Evolutionary conservation across 2,113 vertebrate species (phyloP), one percentile per base, ranked within the genome.

Genomic region (Takifugu flavidus): DNA sequence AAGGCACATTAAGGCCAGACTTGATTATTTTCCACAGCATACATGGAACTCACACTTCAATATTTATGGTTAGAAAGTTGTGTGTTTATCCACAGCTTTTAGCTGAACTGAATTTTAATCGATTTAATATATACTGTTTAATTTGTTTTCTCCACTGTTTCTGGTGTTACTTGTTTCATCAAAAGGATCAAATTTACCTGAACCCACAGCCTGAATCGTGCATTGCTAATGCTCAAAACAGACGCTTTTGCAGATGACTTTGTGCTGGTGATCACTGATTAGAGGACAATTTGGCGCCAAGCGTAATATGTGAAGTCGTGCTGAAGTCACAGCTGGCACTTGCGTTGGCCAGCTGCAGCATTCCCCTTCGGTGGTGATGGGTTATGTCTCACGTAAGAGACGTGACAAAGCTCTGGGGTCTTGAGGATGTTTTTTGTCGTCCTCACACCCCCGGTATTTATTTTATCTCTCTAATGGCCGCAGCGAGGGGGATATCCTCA

Each of bases 241-340:
- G 72, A 53, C 12, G 39, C 62, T 62, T 62, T 61, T 58, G 65
- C 55, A 49, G 70, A 67, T 43, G 20, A 20, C 20, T 20, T 72
- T 60, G 27, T 62, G 63, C 52, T 49, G 77, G 62, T 82, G 72
- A 82, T 74, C 63, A 77, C 77, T 77, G 75, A 78, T 86, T 65
- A 76, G 76, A 80, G 46, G 67, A 49, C 76, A 75, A 20, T 76
- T 64, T 80, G 78, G 59, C 60, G 68, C 78, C 64, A 64, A 78
- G 74, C 20, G 20, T 20, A 20, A 20, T 20, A 20, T 20, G 20
- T 20, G 20, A 20, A 20, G 20, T 20, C 20, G 20, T 20, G 20
- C 20, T 20, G 20, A 20, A 20, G 20, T 20, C 20, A 20, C 20
- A 20, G 20, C 20, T 20, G 20, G 20, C 20, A 20, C 59, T 25